A percentile compares a stretch with the other conserved stretches of the same genome.
Conservation (phyloP, 2,888 invertebrate species). For the Sphaerophoria rueppellii region DNA sequence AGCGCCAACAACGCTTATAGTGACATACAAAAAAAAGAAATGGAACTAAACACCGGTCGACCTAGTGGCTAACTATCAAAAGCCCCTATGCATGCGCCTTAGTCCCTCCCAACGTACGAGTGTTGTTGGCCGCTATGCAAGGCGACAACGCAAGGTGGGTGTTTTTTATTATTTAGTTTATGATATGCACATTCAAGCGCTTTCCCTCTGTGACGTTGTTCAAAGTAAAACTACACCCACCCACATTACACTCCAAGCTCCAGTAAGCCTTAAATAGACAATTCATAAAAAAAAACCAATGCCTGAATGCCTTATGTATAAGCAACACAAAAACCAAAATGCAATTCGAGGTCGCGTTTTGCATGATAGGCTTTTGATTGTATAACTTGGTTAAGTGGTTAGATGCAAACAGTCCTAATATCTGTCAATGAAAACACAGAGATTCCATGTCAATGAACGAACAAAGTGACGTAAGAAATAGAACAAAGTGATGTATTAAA, state of each 20-base stretch:
- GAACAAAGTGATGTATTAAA: neutral
- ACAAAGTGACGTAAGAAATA: neutral
- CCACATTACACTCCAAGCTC: neutral
- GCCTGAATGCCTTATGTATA: slow-evolving; percentile 2
- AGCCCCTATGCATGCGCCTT: neutral
- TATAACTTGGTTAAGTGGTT: neutral
- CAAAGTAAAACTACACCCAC: slow-evolving; percentile 37
- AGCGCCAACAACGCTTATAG: slow-evolving; percentile 25
- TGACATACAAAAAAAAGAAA: slow-evolving; percentile 28
- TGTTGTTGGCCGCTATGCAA: neutral
- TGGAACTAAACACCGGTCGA: slow-evolving; percentile 41
- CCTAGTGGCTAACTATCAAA: slow-evolving; percentile 54
- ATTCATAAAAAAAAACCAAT: slow-evolving; percentile 16
- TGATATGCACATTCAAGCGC: slow-evolving; percentile 8
- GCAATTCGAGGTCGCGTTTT: slow-evolving; percentile 56
- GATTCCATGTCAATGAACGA: slow-evolving; percentile 5
- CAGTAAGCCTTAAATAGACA: slow-evolving; percentile 27
- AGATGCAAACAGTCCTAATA: neutral
- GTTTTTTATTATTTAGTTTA: slow-evolving; percentile 15
- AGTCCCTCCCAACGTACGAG: neutral
- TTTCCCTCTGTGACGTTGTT: neutral
- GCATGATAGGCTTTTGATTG: slow-evolving; percentile 7
- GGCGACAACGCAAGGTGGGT: neutral
- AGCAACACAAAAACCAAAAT: neutral
- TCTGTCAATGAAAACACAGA: no score